A percentile compares a stretch with the other conserved stretches of the same genome.
These are phyloP conservation scores for Drosophila histrio DNA, from an alignment of 2,888 invertebrate genomes.

Conservation along the genomic window DNA sequence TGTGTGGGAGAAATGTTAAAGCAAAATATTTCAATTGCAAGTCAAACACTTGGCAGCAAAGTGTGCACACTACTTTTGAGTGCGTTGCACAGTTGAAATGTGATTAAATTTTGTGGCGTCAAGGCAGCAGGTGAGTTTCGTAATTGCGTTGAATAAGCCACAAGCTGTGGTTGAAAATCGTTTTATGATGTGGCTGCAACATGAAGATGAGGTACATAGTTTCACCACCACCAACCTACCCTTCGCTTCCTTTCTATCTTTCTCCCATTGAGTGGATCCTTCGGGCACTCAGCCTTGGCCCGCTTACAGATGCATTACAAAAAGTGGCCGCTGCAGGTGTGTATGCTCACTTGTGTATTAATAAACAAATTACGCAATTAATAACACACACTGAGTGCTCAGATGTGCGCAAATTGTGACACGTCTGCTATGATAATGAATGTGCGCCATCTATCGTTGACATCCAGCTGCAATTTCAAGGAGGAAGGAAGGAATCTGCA, in stretches of 20 bases:
- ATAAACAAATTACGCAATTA: constrained; percentile 78
- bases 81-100: constrained; percentile 37
- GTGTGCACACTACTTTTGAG: constrained; percentile 45
- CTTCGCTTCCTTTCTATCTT: background rate
- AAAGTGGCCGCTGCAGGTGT: constrained; percentile 34
- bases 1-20: constrained; percentile 2
- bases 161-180: constrained; percentile 18
- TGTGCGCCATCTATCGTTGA: constrained; percentile 29
- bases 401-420: constrained; percentile 72
- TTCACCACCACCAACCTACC: background rate
- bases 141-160: constrained; percentile 40
- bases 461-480: constrained; percentile 25
- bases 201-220: constrained; percentile 3
- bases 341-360: constrained; percentile 63
- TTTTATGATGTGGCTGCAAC: constrained; percentile 1
- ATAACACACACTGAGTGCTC: constrained; percentile 76
- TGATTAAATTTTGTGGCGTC: constrained; percentile 40
- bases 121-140: constrained; percentile 19
- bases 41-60: constrained; percentile 60
- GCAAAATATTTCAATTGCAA: constrained; percentile 63
- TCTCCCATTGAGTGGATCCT: background rate
- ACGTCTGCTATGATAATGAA: constrained; percentile 25
- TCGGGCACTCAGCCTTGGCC: constrained; percentile 37
- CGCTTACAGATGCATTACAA: constrained; percentile 18
- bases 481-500: constrained; percentile 33